Percentiles rank a stretch among this genome's conserved stretches.
Evolutionary conservation across 2,888 invertebrate genomes (phyloP).

Genomic region (Cheilosia impressa): DNA sequence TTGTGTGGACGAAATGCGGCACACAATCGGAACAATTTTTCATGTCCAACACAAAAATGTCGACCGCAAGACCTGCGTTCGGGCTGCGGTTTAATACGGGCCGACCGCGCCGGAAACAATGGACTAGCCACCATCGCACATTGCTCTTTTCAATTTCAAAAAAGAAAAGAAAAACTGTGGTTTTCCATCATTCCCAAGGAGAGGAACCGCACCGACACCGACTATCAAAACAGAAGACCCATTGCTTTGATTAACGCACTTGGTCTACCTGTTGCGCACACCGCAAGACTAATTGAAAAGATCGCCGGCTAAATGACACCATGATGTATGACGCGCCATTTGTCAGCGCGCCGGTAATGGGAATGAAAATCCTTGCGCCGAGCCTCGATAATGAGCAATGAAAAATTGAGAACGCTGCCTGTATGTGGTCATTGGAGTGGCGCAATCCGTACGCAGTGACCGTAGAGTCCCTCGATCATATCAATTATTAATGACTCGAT

Average conservation of each 20-base stretch:
- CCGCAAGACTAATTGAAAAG: constrained; percentile 51
- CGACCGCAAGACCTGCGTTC: constrained; percentile 36
- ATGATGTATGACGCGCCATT: constrained; percentile 68
- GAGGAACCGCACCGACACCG: constrained; percentile 44
- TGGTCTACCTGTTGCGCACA: constrained; percentile 51
- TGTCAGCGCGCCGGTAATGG: constrained; percentile 45
- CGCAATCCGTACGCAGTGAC: constrained; percentile 15
- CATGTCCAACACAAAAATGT: constrained; percentile 35
- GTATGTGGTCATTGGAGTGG: constrained; percentile 10
- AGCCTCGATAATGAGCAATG: constrained; percentile 66
- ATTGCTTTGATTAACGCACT: constrained; percentile 53
- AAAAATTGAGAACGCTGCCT: constrained; percentile 38
- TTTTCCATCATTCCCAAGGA: constrained; percentile 11
- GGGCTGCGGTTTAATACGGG: constrained; percentile 31
- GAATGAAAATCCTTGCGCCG: not conserved
- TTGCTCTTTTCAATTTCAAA: constrained; percentile 49
- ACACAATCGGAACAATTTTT: constrained; percentile 69
- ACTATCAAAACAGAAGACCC: constrained; percentile 40
- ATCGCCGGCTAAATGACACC: constrained; percentile 51
- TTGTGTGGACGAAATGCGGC: constrained; percentile 56
- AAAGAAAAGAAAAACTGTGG: constrained; percentile 20
- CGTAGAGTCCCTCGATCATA: constrained; percentile 78
- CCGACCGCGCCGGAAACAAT: constrained; percentile 40
- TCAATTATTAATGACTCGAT: constrained; percentile 81
- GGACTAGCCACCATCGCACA: constrained; percentile 17